Conservation (phyloP, 2,888 invertebrate genomes). For the Acleris laterana region DNA sequence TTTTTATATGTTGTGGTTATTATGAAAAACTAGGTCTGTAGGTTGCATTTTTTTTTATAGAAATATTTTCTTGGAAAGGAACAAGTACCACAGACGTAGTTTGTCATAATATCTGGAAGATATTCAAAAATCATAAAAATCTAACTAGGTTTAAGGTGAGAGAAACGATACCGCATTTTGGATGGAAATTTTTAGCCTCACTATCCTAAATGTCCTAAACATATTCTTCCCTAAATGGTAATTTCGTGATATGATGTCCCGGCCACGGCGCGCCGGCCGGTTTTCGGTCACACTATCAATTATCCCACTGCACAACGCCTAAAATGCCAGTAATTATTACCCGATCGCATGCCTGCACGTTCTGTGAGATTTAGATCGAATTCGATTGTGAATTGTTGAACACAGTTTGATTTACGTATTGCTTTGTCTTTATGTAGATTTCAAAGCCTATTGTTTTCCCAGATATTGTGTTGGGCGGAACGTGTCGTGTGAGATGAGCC, state of each 20-base stretch:
- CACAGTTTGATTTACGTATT: constrained; percentile 38
- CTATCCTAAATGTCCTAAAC: too few species aligned
- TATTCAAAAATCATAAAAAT: too few species aligned
- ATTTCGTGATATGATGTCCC: background rate
- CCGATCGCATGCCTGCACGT: constrained; percentile 32
- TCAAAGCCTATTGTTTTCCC: constrained; percentile 33
- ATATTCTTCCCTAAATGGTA: too few species aligned
- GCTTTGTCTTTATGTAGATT: constrained; percentile 35
- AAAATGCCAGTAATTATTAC: constrained; percentile 46
- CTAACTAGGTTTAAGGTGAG: too few species aligned
- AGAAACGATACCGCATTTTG: too few species aligned
- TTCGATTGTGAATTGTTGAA: constrained; percentile 37
- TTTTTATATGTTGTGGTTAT: too few species aligned
- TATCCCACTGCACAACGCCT: constrained; percentile 42
- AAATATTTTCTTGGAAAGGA: too few species aligned
- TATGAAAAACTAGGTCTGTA: too few species aligned
- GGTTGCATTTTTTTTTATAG: too few species aligned
- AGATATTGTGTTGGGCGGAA: constrained; percentile 19
- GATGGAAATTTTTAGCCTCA: too few species aligned
- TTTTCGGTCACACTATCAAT: constrained; percentile 50
- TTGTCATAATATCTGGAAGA: too few species aligned
- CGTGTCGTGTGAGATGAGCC: constrained; percentile 5
- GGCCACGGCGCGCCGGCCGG: constrained; percentile 23
- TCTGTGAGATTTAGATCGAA: constrained; percentile 35
- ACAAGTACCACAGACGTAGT: too few species aligned